These are phyloP conservation scores for Heterodera filipjevi DNA, from an alignment of 2,888 invertebrate species.

Conservation along the genomic window DNA sequence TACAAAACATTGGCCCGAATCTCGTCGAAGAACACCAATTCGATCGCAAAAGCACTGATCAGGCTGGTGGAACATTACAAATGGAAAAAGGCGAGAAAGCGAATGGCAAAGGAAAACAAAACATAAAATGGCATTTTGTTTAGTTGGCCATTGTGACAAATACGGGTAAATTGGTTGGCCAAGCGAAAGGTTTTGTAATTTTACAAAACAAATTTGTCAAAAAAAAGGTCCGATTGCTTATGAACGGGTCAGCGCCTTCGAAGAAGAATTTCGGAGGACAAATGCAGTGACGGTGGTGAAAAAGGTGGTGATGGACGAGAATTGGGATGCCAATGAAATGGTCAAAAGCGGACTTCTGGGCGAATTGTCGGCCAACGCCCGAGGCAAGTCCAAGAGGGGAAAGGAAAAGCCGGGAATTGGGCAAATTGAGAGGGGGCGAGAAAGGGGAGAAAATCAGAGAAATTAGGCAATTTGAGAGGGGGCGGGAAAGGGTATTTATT, in stretches of 20 bases:
- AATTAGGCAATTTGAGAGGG: not conserved
- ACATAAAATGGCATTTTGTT: slow-evolving; percentile 1
- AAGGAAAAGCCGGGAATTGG: not conserved
- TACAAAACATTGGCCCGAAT: slow-evolving; percentile 52
- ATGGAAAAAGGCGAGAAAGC: slow-evolving; percentile 48
- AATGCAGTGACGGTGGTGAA: slow-evolving; percentile 36
- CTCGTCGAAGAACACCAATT: slow-evolving; percentile 58
- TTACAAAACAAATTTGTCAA: not conserved
- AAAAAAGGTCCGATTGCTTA: slow-evolving; percentile 54
- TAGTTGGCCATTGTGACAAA: slow-evolving; percentile 60
- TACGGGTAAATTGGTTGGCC: slow-evolving; percentile 37
- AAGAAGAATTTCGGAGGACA: slow-evolving; percentile 57
- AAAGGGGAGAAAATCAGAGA: not conserved
- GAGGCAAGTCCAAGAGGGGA: slow-evolving; percentile 8
- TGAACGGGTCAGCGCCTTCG: slow-evolving; percentile 57
- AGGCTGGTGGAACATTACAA: slow-evolving; percentile 57
- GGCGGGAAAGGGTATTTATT: not conserved
- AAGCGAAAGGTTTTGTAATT: not conserved
- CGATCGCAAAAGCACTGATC: slow-evolving; percentile 58
- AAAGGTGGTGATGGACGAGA: slow-evolving; percentile 52
- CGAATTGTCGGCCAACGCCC: slow-evolving; percentile 23
- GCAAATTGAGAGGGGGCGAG: not conserved
- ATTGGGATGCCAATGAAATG: slow-evolving; percentile 52
- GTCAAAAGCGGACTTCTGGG: slow-evolving; percentile 51
- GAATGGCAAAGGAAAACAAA: not conserved